Evolutionary conservation across 2,113 vertebrate species (phyloP), one percentile per base, ranked within the genome.

Genomic region (Pseudolaguvia tuberculata): DNA sequence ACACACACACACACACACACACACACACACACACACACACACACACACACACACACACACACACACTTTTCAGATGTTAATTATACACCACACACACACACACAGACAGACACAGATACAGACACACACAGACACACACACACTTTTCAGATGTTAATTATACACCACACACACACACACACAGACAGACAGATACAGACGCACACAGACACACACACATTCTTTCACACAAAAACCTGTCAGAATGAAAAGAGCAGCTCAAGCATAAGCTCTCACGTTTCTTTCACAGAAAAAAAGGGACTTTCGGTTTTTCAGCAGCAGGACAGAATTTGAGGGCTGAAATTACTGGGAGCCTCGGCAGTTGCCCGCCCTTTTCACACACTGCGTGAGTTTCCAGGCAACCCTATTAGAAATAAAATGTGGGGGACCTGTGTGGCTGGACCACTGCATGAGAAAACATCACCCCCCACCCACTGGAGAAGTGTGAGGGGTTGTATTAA

Each of bases 361-460:
- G 77, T 75, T 8, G 65, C 70, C 58, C 15, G 78, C 58, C 73
- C 67, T 86, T 82, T 84, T 86, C 69, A 87, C 88, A 88, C 86
- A 88, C 87, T 84, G 69, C 20, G 71, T 29, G 74, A 82, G 88
- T 85, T 72, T 80, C 88, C 81, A 35, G 78, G 86, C 85, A 89
- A 88, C 89, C 59, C 25, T 45, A n/a, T 61, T 42, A 5, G 58
- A 68, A 47, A 21, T 13, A 62, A 61, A 7, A 58, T 39, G n/a
- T 18, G 61, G 20, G 66, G 50, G 66, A 66, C 75, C 58, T 61
- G 52, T 72, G 77, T 73, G 8, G 66, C 73, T 68, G 81, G 81
- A 76, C 66, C 76, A 77, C 55, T 57, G 67, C 45, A 78, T 70
- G 80, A 84, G 84, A 84, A 71, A 75, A 81, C 39, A 5, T 11